Base-by-base conservation (phyloP, 1,140 invertebrate genomes). In the Druon quercuslanigerum region DNA sequence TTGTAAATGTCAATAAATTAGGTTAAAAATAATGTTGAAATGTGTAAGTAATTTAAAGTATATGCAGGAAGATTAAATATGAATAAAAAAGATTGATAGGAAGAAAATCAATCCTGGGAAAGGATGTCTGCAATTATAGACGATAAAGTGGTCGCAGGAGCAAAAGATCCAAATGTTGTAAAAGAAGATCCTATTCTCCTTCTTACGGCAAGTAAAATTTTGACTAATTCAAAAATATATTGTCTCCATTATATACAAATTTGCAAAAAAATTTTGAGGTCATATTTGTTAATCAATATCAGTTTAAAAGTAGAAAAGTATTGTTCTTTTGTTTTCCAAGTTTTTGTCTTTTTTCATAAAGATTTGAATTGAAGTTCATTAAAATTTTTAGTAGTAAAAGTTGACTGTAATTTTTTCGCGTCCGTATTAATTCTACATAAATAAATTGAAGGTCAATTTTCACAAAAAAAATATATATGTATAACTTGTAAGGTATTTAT, bases 161-260 rank as follows among this genome's bases (percentile, higher is more conserved):
- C 89, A 9, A 88, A 91, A 74, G 84, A 85, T 78, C 82, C 87
- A 17, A 89, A 85, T 78, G 81, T 85, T 73, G 74, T 91, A 12
- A 92, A 90, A 75, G 89, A 92, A 79, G 90, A 92, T 85, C 91
- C 90, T 3, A 91, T 92, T 78, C 83, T 92, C 77, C 87, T 88
- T 46, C 82, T 92, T 50, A 90, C 90, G 78, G 90, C 90, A 86
- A 8, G 79, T 51, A n/a, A 76, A 51, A 76, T 50, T 11, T 71
- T 9, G 20, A 25, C 51, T 76, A 76, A 71, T 50, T 71, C 17
- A 20, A n/a, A 12, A 71, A 52, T 56, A 71, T 72, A 54, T 71
- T 72, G 5, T 57, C 20, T 51, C 52, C 17, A 54, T 46, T 73
- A 51, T 71, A 51, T 71, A 20, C 4, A 72, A 66, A 52, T 20